Evolutionary conservation across 2,113 vertebrate genomes (phyloP).

Genomic region (Corydoras maculifer): DNA sequence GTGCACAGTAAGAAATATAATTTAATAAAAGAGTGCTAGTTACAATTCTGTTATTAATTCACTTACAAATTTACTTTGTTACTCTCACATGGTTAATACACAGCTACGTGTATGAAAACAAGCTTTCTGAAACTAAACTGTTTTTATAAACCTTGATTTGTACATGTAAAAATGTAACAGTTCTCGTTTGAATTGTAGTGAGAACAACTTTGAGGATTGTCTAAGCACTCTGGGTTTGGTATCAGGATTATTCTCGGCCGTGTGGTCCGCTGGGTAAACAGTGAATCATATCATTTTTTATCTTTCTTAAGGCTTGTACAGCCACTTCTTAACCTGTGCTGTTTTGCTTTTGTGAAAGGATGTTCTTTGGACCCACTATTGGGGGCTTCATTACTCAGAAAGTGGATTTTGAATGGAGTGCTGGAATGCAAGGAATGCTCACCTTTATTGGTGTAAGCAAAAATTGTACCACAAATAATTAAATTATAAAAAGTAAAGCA

Average conservation of each 20-base stretch:
- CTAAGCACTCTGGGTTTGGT: slow-evolving; percentile 66
- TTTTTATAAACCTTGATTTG: background rate
- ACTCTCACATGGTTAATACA: too few relatives aligned
- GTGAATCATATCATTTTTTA: background rate
- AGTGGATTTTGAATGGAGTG: slow-evolving; percentile 82
- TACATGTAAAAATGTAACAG: background rate
- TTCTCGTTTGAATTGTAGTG: slow-evolving; percentile 46
- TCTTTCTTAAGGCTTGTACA: background rate
- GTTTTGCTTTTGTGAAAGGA: slow-evolving; percentile 56
- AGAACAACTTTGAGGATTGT: slow-evolving; percentile 62
- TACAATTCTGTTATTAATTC: background rate
- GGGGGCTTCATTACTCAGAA: slow-evolving; percentile 81
- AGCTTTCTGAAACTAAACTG: background rate
- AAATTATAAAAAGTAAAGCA: background rate
- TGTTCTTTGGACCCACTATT: slow-evolving; percentile 78
- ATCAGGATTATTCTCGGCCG: slow-evolving; percentile 58
- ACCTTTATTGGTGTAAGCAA: slow-evolving; percentile 75
- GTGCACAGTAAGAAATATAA: slow-evolving; percentile 77
- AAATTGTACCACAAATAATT: background rate
- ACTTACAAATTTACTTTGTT: too few relatives aligned
- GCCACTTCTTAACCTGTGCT: background rate
- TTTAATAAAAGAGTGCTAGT: background rate
- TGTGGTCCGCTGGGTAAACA: slow-evolving; percentile 67
- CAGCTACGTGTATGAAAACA: too few relatives aligned
- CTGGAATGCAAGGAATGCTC: slow-evolving; percentile 73